Conservation (phyloP, 2,797 vertebrate genomes). For the Cryptoprocta ferox region DNA sequence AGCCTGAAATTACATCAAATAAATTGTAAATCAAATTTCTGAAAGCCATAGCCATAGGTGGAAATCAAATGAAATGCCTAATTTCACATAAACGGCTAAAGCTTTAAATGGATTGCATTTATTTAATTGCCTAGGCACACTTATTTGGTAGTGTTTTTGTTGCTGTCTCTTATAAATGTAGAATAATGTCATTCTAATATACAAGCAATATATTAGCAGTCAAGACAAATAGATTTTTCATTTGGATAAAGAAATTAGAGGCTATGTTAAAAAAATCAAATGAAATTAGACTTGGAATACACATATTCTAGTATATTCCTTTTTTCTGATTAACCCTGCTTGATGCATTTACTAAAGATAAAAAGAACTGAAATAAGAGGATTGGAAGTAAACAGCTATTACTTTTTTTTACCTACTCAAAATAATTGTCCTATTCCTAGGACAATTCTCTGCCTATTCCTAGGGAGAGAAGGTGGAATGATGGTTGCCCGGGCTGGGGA, state of each 20-base stretch:
- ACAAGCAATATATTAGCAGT: background rate
- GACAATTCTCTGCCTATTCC: too few species aligned
- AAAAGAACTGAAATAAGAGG: background rate
- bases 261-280: conserved; percentile 2
- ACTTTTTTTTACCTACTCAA: too few species aligned
- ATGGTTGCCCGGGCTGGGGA: background rate
- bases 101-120: conserved; percentile 1
- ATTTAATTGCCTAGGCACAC: conserved; percentile 1
- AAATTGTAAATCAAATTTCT: conserved; percentile 62
- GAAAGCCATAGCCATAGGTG: conserved; percentile 49
- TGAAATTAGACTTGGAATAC: background rate
- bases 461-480: background rate
- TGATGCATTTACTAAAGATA: background rate
- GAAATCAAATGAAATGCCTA: conserved; percentile 57
- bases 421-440: background rate
- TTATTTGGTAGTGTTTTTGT: background rate
- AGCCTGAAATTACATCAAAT: conserved; percentile 58
- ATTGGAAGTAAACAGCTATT: background rate
- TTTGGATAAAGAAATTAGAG: background rate
- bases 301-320: background rate
- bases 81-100: conserved; percentile 49
- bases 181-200: background rate
- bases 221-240: background rate
- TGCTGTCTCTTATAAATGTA: background rate
- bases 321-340: background rate